A percentile compares a stretch with the other conserved stretches of the same genome.
phyloP scores from a whole-genome alignment of 2,113 vertebrate species.

The Shinisaurus crocodilurus region DNA sequence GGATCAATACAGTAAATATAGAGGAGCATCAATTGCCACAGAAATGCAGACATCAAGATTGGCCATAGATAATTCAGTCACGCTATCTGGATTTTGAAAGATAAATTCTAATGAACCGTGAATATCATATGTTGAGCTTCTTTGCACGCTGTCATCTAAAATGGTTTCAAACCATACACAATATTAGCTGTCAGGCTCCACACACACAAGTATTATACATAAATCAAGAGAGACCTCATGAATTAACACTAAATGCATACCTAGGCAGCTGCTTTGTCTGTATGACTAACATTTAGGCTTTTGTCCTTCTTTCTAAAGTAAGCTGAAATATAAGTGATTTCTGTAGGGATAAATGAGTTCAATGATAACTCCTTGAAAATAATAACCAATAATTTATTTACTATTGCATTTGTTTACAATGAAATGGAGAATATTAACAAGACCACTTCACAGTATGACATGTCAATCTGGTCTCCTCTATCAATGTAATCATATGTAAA shows the following conservation, averaged over 20 bases:
- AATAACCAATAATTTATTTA: constrained; percentile 27
- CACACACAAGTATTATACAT: not conserved
- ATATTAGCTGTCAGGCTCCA: not conserved
- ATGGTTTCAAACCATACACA: constrained; percentile 1
- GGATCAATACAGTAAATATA: constrained; percentile 10
- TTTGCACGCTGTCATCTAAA: not conserved
- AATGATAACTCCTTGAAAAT: not conserved
- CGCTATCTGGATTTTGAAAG: not conserved
- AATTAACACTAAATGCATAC: constrained; percentile 21
- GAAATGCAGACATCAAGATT: not conserved
- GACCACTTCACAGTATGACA: not conserved
- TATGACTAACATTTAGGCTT: constrained; percentile 15
- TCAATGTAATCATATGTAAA: not conserved
- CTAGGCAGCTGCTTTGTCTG: constrained; percentile 18
- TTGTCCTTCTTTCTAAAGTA: constrained; percentile 13
- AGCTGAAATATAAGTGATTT: constrained; percentile 25
- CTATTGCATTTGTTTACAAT: not conserved
- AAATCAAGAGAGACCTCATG: not conserved
- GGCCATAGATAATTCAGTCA: constrained; percentile 25
- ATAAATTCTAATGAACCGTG: constrained; percentile 15
- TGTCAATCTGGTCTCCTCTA: not conserved
- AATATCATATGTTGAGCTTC: not conserved
- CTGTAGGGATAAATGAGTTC: not conserved
- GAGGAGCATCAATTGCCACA: not conserved
- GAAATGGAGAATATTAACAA: constrained; percentile 12